These are phyloP conservation scores for Scortum barcoo DNA, from an alignment of 2,113 vertebrate genomes.

Conservation along the genomic window DNA sequence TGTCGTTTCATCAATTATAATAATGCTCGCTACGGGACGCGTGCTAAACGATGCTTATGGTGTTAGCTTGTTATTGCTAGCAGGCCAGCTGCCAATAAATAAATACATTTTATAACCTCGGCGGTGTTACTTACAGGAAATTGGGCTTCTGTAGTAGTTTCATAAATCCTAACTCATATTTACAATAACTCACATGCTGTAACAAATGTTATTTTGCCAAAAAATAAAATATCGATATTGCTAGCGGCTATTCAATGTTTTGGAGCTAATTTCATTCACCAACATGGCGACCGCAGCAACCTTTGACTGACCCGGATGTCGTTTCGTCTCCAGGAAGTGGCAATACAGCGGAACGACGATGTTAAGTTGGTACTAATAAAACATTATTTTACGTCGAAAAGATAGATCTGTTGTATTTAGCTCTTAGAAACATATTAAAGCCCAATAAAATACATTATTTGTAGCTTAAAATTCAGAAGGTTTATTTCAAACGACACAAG, in stretches of 20 bases:
- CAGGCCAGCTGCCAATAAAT: constrained; percentile 55
- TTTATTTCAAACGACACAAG: not conserved
- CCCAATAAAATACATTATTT: not conserved
- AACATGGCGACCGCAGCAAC: constrained; percentile 83
- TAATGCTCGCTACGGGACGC: constrained; percentile 23
- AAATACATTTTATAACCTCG: constrained; percentile 51
- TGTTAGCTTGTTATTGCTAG: constrained; percentile 72
- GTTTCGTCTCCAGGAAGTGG: constrained; percentile 28
- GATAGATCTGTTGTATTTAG: not conserved
- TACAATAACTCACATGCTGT: constrained; percentile 47
- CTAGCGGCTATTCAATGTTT: constrained; percentile 74
- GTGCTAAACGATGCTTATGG: constrained; percentile 57
- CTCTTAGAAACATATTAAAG: not conserved
- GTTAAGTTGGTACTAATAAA: not conserved
- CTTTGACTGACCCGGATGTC: constrained; percentile 76
- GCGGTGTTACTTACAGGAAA: constrained; percentile 71
- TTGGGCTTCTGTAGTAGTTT: constrained; percentile 42
- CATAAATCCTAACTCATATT: constrained; percentile 73
- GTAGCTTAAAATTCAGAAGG: not conserved
- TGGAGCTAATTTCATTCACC: constrained; percentile 80
- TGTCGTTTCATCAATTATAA: constrained; percentile 33
- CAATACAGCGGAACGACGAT: not conserved
- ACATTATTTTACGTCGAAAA: not conserved
- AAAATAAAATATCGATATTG: constrained; percentile 71
- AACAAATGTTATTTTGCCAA: constrained; percentile 43